A percentile compares a stretch with the other conserved stretches of the same genome.
These are phyloP conservation scores for Acinonyx jubatus DNA, from an alignment of 2,113 vertebrate species.

Conservation along the genomic window DNA sequence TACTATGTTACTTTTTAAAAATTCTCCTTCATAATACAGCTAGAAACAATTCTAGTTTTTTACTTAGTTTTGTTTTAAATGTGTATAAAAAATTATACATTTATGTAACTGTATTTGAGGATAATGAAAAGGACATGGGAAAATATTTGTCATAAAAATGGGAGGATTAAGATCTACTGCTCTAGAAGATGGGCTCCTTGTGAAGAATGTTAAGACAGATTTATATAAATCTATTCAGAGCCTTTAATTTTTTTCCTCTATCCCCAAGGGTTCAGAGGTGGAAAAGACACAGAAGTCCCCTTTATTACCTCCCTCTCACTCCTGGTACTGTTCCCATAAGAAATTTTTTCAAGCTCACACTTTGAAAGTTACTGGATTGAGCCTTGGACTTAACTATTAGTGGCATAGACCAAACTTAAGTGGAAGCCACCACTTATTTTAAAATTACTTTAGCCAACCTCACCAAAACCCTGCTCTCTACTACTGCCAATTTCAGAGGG, in stretches of 20 bases:
- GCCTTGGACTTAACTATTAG: background rate
- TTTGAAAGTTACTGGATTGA: background rate
- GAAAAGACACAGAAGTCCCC: background rate
- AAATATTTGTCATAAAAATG: slow-evolving; percentile 25
- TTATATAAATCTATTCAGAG: background rate
- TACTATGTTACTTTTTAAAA: background rate
- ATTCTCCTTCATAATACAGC: background rate
- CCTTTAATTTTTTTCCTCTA: background rate
- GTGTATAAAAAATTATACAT: background rate
- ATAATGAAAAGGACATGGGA: background rate
- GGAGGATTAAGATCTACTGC: background rate
- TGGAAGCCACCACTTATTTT: background rate
- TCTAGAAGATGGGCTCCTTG: background rate
- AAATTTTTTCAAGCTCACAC: background rate
- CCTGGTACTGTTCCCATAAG: background rate
- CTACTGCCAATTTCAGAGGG: background rate
- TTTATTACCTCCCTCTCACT: background rate
- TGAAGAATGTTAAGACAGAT: background rate
- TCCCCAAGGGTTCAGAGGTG: background rate
- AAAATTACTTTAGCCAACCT: background rate
- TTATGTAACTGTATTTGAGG: background rate
- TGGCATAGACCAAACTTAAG: background rate
- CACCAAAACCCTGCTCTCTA: background rate
- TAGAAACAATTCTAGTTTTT: background rate
- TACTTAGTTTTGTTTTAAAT: background rate